phyloP scores from a whole-genome alignment of 2,113 vertebrate species.

The Vicugna pacos region DNA sequence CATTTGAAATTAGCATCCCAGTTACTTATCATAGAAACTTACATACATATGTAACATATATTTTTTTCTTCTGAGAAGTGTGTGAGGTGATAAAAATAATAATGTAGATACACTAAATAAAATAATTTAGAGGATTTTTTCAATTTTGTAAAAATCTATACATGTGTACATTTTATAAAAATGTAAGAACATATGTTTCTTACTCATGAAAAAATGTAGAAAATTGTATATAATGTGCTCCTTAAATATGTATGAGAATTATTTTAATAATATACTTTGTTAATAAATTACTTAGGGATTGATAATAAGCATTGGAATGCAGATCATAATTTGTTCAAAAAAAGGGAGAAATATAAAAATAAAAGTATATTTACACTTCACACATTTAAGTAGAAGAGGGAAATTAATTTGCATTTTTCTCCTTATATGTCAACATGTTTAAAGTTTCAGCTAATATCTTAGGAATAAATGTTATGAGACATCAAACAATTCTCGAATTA shows the following conservation, averaged over 20 bases:
- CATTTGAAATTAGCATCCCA: background rate
- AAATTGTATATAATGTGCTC: background rate
- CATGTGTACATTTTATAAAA: background rate
- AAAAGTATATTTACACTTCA: background rate
- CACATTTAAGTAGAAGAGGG: background rate
- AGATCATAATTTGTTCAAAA: background rate
- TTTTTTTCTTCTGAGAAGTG: background rate
- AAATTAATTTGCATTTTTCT: background rate
- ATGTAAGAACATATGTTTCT: background rate
- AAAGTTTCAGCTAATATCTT: background rate
- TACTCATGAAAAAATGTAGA: background rate
- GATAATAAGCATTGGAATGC: background rate
- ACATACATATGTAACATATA: no score
- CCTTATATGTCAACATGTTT: background rate
- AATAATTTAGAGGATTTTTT: background rate
- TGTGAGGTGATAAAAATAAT: background rate
- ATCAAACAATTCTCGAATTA: background rate
- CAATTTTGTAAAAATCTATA: background rate
- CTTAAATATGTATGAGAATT: background rate
- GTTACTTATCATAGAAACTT: background rate
- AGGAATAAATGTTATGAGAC: background rate
- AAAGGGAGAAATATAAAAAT: background rate
- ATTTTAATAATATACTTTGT: background rate
- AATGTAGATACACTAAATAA: background rate
- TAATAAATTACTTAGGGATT: background rate